Evolutionary conservation across 2,888 invertebrate genomes (phyloP), one percentile per base, ranked within the genome.

Genomic region (Heliconius charithonia): DNA sequence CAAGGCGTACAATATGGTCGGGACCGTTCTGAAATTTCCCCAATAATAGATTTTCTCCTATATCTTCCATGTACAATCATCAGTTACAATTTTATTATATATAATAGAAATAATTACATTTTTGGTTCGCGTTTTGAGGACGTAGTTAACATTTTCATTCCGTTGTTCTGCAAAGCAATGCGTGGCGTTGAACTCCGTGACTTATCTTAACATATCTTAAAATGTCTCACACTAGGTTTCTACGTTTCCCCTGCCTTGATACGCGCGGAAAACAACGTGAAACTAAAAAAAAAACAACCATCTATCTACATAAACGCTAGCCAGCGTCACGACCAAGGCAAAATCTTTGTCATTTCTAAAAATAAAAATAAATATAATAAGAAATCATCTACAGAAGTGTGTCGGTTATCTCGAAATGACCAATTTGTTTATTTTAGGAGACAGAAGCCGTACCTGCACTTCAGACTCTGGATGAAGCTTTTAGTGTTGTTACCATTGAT

Each of bases 371-470:
- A 51, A 51, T 51, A 51, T 22, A 63, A 63, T 74, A 76, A 76
- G 80, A 76, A 80, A 69, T 80, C 71, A 80, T 80, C 75, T 63
- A 66, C 29, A 67, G 67, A 81, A 78, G 81, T 79, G 80, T 76
- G 70, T 81, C 75, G 75, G 78, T 92, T 91, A 93, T 93, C 93
- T 91, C 82, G 85, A 89, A 91, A 91, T 92, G 91, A 92, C 90
- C 91, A 92, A 92, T 91, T 91, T 88, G 92, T 93, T 93, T 94
- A 94, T 94, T 94, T 94, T 93, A 86, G 91, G 94, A 92, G 94
- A 92, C 93, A 91, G 92, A 88, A 93, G 92, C 93, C 92, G 91
- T 92, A 93, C 93, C 94, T 93, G 94, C 94, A 94, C 94, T 94
- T 88, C 92, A 93, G 89, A 90, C 87, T 87, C 84, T 87, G 86